A percentile compares a stretch with the other conserved stretches of the same genome.
Conservation (phyloP, 2,797 vertebrate genomes). For the Acrossocheilus wenchowensis region DNA sequence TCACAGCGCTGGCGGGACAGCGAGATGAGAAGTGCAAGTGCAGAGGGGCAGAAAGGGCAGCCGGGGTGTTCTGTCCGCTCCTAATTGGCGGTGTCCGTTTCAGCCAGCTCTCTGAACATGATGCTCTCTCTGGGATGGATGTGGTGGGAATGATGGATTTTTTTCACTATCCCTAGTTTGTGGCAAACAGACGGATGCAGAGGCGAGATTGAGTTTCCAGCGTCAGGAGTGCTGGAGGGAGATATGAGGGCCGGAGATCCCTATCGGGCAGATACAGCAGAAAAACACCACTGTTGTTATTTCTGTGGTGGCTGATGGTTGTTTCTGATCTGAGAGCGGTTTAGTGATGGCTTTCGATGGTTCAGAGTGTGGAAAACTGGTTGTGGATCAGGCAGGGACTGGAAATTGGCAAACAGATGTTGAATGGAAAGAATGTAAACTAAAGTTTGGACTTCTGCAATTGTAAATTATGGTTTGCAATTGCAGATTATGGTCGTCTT, state of each 20-base stretch:
- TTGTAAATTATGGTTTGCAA: background rate
- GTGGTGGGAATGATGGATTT: conserved; percentile 61
- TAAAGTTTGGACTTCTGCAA: background rate
- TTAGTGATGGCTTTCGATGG: background rate
- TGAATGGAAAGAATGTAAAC: background rate
- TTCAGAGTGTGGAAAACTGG: background rate
- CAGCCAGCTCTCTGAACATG: conserved; percentile 67
- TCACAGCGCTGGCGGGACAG: background rate
- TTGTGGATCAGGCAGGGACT: background rate
- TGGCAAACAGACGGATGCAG: conserved; percentile 54
- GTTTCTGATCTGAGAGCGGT: conserved; percentile 25
- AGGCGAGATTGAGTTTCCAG: conserved; percentile 62
- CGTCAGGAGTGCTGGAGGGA: conserved; percentile 52
- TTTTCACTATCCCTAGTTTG: conserved; percentile 29
- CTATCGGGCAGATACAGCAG: conserved; percentile 72
- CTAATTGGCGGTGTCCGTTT: conserved; percentile 72
- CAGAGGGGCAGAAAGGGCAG: conserved; percentile 35
- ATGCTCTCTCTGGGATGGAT: conserved; percentile 67
- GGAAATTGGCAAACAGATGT: background rate
- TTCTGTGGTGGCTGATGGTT: conserved; percentile 64
- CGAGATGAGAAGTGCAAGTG: conserved; percentile 1
- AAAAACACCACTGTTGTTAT: conserved; percentile 66
- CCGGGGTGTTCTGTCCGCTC: conserved; percentile 33
- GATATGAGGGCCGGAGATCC: conserved; percentile 64
- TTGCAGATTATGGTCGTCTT: background rate